phyloP scores from a whole-genome alignment of 2,888 invertebrate species.

The Chrysolina americana region DNA sequence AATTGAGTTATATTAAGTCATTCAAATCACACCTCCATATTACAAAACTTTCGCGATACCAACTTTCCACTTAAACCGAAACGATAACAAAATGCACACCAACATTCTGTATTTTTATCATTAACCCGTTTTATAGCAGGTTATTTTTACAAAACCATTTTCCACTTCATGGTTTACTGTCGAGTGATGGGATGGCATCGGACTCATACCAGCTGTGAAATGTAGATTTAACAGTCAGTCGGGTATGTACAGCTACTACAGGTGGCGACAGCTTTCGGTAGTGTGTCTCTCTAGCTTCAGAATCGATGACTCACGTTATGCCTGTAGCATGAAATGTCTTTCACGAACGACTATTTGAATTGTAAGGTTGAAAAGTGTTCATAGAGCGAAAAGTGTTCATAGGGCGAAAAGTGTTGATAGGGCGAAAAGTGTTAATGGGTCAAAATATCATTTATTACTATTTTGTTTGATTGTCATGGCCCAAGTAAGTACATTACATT shows the following conservation, averaged over 20 bases:
- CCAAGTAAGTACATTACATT: too few species aligned
- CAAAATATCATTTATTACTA: background rate
- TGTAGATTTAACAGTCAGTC: conserved; percentile 32
- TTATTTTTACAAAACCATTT: conserved; percentile 38
- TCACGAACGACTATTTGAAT: background rate
- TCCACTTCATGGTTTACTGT: conserved; percentile 33
- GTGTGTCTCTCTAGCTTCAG: background rate
- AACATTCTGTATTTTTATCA: conserved; percentile 23
- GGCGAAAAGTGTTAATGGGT: too few species aligned
- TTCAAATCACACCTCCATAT: background rate
- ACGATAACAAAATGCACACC: conserved; percentile 1
- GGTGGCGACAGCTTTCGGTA: conserved; percentile 27
- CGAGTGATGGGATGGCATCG: conserved; percentile 31
- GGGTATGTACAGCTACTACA: background rate
- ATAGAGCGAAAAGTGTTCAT: conserved; percentile 2
- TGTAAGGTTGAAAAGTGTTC: background rate
- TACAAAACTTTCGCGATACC: background rate
- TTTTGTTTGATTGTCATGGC: background rate
- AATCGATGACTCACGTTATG: background rate
- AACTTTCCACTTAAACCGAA: background rate
- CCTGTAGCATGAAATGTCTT: conserved; percentile 9
- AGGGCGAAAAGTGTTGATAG: background rate
- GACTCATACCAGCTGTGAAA: conserved; percentile 26
- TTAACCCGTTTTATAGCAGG: conserved; percentile 32
- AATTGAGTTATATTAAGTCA: background rate